Evolutionary conservation across 2,888 invertebrate species (phyloP), one percentile per base, ranked within the genome.

Genomic region (Omphaloscelis lunosa): DNA sequence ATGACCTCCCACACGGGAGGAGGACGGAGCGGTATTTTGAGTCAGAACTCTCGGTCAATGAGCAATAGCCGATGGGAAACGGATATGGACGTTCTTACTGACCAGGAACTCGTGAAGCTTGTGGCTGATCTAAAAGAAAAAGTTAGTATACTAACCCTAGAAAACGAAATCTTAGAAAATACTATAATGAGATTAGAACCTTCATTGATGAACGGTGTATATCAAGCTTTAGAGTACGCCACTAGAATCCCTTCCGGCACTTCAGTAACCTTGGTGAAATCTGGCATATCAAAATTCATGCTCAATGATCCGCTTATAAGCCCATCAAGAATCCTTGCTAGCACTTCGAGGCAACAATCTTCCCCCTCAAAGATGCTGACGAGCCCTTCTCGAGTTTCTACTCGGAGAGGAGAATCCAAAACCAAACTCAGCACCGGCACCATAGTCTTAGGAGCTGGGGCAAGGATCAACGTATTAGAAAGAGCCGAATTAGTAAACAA

Each of bases 101-200:
- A 96, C 58, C 87, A 89, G 0, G 96, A 96, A 72, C 88, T 96
- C 0, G 86, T 94, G 8, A 94, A 92, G 71, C 90, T 93, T 77
- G 94, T 96, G 0, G 91, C 89, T 34, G 93, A 94, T 0, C 77
- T 95, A 3, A 96, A 94, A 77, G 88, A 91, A 0, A 92, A 94
- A 75, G 89, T 94, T 9, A 93, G 90, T 75, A 77, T 96, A 5
- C 73, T 97, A 15, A 85, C 84, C 0, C 82, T 97, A 0, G 97
- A 97, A 86, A 97, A 97, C 78, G 97, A 97, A 72, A 92, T 97
- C 29, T 92, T 97, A 17, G 97, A 97, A 82, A 93, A 92, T 23
- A 95, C 95, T 6, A 94, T 97, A 1, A 85, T 90, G 82, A 94
- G 97, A 61, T 79, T 96, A 8, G 97, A 97, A 53, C 97, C 97